A percentile compares a stretch with the other conserved stretches of the same genome.
phyloP scores from a whole-genome alignment of 2,113 vertebrate genomes.

The Lutjanus erythropterus region DNA sequence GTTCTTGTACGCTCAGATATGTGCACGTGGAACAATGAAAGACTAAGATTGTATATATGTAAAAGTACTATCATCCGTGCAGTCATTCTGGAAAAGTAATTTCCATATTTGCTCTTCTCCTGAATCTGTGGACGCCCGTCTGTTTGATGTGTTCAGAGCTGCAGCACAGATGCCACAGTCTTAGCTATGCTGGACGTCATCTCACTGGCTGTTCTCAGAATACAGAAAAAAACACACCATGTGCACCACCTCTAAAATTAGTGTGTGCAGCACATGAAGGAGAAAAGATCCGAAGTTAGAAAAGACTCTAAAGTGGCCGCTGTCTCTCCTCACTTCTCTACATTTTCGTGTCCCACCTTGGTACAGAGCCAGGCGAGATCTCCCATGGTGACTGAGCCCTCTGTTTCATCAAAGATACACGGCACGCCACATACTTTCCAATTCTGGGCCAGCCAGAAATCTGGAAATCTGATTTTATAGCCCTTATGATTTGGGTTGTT shows the following conservation, averaged over 20 bases:
- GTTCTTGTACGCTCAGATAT: constrained; percentile 9
- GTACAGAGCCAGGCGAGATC: constrained; percentile 63
- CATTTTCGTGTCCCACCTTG: constrained; percentile 71
- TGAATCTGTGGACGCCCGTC: constrained; percentile 80
- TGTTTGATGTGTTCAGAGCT: constrained; percentile 88
- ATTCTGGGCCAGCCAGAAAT: constrained; percentile 81
- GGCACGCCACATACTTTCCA: constrained; percentile 79
- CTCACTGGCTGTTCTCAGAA: constrained; percentile 80
- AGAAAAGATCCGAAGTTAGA: constrained; percentile 63
- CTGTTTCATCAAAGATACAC: constrained; percentile 80
- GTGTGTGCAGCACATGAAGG: constrained; percentile 66
- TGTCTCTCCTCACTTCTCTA: constrained; percentile 64
- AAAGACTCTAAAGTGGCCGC: constrained; percentile 68
- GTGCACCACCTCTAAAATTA: constrained; percentile 84
- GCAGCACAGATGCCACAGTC: constrained; percentile 85
- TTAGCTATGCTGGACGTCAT: constrained; percentile 84
- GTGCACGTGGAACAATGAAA: constrained; percentile 31
- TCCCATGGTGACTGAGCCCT: constrained; percentile 50
- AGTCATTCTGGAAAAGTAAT: constrained; percentile 85
- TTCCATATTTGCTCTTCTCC: constrained; percentile 80
- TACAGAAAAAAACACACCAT: constrained; percentile 73
- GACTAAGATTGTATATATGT: constrained; percentile 43
- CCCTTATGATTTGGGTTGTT: constrained; percentile 80
- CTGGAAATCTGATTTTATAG: constrained; percentile 85
- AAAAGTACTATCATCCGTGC: constrained; percentile 68